phyloP scores from a whole-genome alignment of 2,113 vertebrate genomes.

The Plotosus lineatus region DNA sequence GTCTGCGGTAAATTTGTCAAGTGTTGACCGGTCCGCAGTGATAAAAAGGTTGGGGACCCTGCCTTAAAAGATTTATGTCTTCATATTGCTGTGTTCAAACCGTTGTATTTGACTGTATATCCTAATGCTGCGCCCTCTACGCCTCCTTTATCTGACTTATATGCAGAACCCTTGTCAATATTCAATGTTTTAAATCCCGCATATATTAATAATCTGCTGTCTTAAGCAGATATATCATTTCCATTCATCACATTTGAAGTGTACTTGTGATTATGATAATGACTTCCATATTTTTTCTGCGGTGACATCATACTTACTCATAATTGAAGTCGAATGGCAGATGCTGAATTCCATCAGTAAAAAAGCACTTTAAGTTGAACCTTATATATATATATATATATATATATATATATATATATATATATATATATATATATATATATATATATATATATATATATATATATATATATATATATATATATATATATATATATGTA shows the following conservation, averaged over 20 bases:
- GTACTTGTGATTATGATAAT: neutral
- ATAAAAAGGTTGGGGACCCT: too few relatives aligned
- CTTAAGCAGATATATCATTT: neutral
- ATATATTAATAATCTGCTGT: neutral
- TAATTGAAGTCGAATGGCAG: neutral
- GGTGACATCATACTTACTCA: neutral
- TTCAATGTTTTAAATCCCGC: neutral
- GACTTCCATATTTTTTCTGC: neutral
- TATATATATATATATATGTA: too few relatives aligned
- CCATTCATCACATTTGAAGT: neutral
- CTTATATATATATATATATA: too few relatives aligned
- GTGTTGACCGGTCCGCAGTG: too few relatives aligned
- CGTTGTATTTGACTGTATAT: neutral
- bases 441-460: too few relatives aligned
- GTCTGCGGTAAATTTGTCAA: too few relatives aligned
- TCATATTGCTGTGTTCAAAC: neutral
- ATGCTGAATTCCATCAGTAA: neutral
- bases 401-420: too few relatives aligned
- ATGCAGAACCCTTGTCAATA: neutral
- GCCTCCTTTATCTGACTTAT: neutral
- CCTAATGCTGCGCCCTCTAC: too few relatives aligned
- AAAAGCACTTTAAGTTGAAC: neutral
- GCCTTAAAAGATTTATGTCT: neutral
- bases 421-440: too few relatives aligned
- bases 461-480: too few relatives aligned